These are phyloP conservation scores for Schizopygopsis malacanthus DNA, from an alignment of 2,797 vertebrate species.

Conservation along the genomic window DNA sequence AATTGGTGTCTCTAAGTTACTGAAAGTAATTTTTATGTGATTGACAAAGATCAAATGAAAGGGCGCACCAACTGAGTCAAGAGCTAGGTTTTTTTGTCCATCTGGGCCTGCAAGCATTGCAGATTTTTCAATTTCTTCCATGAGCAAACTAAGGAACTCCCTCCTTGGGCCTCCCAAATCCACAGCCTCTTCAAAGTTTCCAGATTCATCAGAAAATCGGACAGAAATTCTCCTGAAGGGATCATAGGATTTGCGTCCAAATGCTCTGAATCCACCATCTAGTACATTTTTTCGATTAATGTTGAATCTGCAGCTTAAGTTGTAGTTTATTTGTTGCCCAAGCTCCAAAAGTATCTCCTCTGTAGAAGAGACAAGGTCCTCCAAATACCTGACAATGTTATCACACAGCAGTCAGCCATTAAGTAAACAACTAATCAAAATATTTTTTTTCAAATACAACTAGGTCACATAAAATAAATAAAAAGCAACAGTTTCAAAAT, in stretches of 20 bases:
- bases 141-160: background rate
- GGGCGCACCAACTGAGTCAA: background rate
- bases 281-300: background rate
- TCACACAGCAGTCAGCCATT: no score
- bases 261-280: conserved; percentile 11
- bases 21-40: no score
- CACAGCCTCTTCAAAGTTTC: conserved; percentile 1
- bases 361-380: background rate
- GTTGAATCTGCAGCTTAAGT: background rate
- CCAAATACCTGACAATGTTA: background rate
- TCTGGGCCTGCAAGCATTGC: conserved; percentile 7
- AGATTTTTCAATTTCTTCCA: conserved; percentile 5
- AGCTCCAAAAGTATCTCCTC: conserved; percentile 3
- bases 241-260: background rate
- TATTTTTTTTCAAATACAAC: no score
- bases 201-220: background rate
- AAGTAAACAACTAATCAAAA: no score
- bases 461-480: no score
- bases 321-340: background rate
- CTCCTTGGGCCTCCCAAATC: background rate
- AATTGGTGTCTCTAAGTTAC: background rate
- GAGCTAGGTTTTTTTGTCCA: conserved; percentile 2
- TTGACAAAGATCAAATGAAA: background rate
- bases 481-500: no score
- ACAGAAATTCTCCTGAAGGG: background rate